phyloP scores from a whole-genome alignment of 1,140 invertebrate genomes.

The Andrena cerasifolii region DNA sequence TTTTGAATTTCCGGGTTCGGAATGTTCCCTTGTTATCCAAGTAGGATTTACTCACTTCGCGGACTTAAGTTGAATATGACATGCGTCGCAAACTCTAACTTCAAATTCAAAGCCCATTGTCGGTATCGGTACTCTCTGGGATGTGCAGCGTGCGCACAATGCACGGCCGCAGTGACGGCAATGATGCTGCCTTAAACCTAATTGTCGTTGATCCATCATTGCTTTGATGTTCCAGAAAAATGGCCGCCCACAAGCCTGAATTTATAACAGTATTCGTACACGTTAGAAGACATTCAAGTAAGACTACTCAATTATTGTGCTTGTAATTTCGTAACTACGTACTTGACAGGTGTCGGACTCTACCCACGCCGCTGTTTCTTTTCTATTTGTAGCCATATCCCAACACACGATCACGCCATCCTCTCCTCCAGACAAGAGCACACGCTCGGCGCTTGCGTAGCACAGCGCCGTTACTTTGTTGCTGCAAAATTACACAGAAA shows the following conservation, averaged over 20 bases:
- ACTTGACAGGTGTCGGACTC: constrained; percentile 93
- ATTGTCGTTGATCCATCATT: constrained; percentile 98
- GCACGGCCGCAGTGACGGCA: constrained; percentile 96
- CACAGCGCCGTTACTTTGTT: constrained; percentile 92
- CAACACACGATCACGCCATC: constrained; percentile 97
- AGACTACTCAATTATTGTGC: background rate
- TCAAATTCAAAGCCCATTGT: constrained; percentile 99
- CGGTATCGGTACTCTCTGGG: constrained; percentile 93
- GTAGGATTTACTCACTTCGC: constrained; percentile 89
- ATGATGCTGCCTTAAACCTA: constrained; percentile 95
- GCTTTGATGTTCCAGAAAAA: constrained; percentile 99
- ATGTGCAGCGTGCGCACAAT: constrained; percentile 96
- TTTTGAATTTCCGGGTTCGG: too few species aligned
- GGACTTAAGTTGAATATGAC: constrained; percentile 91
- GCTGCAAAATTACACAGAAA: constrained; percentile 78
- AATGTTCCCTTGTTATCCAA: background rate
- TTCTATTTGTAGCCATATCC: constrained; percentile 94
- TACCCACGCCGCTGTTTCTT: constrained; percentile 97
- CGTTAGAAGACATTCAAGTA: background rate
- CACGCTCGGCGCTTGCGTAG: constrained; percentile 90
- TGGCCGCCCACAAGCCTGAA: constrained; percentile 93
- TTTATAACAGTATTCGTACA: background rate
- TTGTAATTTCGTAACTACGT: background rate
- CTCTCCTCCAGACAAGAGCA: constrained; percentile 96
- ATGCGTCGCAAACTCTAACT: constrained; percentile 97